Base-by-base conservation (phyloP, 2,797 vertebrate species). In the Naso thynnoides region DNA sequence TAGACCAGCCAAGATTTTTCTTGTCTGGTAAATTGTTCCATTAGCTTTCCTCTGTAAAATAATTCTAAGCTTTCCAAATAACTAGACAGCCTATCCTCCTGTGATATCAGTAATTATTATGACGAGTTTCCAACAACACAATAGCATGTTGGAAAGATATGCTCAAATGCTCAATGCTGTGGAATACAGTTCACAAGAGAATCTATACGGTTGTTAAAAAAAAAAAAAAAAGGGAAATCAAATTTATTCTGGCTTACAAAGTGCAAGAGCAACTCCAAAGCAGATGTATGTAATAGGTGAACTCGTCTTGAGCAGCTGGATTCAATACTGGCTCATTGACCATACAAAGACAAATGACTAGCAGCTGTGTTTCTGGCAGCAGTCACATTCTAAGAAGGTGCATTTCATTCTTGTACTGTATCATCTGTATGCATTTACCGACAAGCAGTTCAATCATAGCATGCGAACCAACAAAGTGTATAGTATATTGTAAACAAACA, bases 281-380 rank as follows among this genome's bases (percentile, higher is more conserved):
- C 95, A 96, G 94, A 93, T 95, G 92, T 90, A 86, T 81, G 83
- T 89, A 91, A 92, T 94, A 93, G 93, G 90, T 84, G 91, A 81
- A 81, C 91, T 88, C 83, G 71, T 78, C 89, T 72, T 47, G 52
- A 94, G 91, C 94, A 95, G 93, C 95, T 95, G 94, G 87, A 72
- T 88, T 92, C 83, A 87, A 92, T 89, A 88, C 91, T 91, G 92
- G 86, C 88, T 93, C 91, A 93, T 91, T 75, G 89, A 91, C 86
- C 89, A 86, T 89, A 93, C 62, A 73, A 95, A 96, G 96, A 97
- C 93, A 95, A 96, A 98, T 95, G 90, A 88, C 85, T 79, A 94
- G 90, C 96, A 97, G 94, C 94, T 97, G 96, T 87, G 91, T 95
- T 82, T 92, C 89, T 86, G 76, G 91, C 94, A 91, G 91, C 88